Evolutionary conservation across 2,888 invertebrate genomes (phyloP), one percentile per base, ranked within the genome.

Genomic region (Cotesia congregata): DNA sequence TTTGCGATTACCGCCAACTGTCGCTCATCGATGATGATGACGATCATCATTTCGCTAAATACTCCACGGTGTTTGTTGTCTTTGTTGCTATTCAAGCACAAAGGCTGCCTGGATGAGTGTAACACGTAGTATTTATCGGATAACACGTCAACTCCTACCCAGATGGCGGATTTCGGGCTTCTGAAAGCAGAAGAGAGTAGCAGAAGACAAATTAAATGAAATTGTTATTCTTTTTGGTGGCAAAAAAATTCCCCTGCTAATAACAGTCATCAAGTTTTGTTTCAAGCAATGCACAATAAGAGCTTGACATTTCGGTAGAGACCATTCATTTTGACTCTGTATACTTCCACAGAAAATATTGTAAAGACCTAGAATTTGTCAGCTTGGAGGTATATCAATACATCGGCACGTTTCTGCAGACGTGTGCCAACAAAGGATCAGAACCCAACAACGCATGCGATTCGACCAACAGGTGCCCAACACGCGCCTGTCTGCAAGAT

Each of bases 1-100:
- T 82, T 83, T 78, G 80, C 83, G 83, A 85, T 85, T 86, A 85
- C 83, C 83, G 80, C 87, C 86, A 88, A 87, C 87, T 88, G 87
- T 86, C 87, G 77, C 74, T 79, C 50, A 74, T 74, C 67, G 61
- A 61, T 30, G 65, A 61, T 30, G 65, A 65, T 65, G 20, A 50
- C 12, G 50, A 50, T 50, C 9, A 50, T 76, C 68, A 76, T 76
- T 76, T 73, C 38, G 72, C 72, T 76, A 76, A 72, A 76, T 76
- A 72, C 77, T 74, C 30, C 9, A 12, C 64, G 50, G 50, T 67
- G 62, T 6, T n/a, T 6, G 15, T 41, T 68, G 9, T 12, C 40
- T 30, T 59, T 59, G n/a, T 67, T 61, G 39, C 5, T 39, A 41
- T n/a, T 7, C 15, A 61, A 60, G 50, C 30, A 50, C 50, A 50